These are phyloP conservation scores for Panurus biarmicus DNA, from an alignment of 2,113 vertebrate genomes.

Conservation along the genomic window DNA sequence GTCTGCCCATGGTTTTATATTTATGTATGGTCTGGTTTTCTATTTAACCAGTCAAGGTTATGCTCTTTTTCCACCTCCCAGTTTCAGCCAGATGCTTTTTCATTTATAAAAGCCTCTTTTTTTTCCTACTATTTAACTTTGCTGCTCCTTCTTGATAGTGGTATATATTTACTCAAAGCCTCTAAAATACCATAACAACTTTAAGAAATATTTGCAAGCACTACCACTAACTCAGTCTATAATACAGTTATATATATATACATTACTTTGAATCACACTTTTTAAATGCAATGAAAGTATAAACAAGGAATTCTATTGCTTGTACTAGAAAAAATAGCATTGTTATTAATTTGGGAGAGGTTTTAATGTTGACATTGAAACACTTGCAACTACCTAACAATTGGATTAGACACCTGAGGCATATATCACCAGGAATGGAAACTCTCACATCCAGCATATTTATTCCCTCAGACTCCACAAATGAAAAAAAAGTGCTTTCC, in stretches of 20 bases:
- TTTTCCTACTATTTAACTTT: conserved; percentile 5
- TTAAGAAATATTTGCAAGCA: conserved; percentile 38
- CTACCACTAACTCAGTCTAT: background rate
- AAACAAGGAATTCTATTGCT: background rate
- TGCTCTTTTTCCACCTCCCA: conserved; percentile 24
- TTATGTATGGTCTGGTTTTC: conserved; percentile 24
- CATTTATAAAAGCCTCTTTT: conserved; percentile 29
- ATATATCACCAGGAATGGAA: background rate
- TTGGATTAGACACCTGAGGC: background rate
- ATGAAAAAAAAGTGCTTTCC: background rate
- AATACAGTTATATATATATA: background rate
- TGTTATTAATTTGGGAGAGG: background rate
- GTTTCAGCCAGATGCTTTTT: conserved; percentile 35
- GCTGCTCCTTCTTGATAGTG: conserved; percentile 15
- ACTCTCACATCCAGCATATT: background rate
- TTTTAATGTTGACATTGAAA: background rate
- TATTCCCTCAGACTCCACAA: background rate
- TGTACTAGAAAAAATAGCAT: background rate
- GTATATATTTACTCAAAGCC: conserved; percentile 18
- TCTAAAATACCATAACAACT: background rate
- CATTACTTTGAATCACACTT: background rate
- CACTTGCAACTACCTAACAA: background rate
- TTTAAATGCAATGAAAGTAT: background rate
- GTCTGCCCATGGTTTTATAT: conserved; percentile 11
- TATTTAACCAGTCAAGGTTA: conserved; percentile 42